Percentiles rank a stretch among this genome's conserved stretches.
These are phyloP conservation scores for Gopherus flavomarginatus DNA, from an alignment of 2,113 vertebrate genomes.

Conservation along the genomic window DNA sequence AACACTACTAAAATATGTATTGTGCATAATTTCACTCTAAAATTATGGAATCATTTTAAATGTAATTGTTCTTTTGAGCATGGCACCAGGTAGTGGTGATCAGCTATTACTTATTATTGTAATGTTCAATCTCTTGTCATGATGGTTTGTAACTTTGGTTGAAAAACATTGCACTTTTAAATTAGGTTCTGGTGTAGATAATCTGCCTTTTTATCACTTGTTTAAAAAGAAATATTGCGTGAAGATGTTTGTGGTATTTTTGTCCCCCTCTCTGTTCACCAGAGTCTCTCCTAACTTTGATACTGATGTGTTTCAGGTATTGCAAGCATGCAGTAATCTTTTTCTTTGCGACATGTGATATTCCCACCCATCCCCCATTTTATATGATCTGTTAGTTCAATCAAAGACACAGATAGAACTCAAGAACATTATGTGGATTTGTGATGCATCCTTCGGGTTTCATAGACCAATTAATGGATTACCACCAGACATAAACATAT, in stretches of 20 bases:
- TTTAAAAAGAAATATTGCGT: not conserved
- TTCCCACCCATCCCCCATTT: not conserved
- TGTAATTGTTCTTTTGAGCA: not conserved
- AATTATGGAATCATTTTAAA: not conserved
- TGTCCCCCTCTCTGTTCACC: not conserved
- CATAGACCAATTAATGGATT: not conserved
- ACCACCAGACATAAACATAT: accelerated
- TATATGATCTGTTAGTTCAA: not conserved
- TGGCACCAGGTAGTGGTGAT: not conserved
- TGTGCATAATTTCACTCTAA: not conserved
- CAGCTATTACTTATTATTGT: not conserved
- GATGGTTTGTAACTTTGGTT: not conserved
- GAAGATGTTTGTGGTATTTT: not conserved
- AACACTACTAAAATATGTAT: not conserved
- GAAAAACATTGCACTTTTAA: not conserved
- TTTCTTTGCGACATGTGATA: not conserved
- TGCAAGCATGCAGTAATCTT: not conserved
- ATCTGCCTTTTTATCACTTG: not conserved
- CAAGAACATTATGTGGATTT: not conserved
- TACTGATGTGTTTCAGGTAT: not conserved
- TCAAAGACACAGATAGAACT: not conserved
- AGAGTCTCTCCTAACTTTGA: not conserved
- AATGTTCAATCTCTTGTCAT: not conserved
- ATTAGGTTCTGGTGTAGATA: not conserved
- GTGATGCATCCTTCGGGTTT: not conserved